Conservation (phyloP, 2,797 vertebrate genomes). For the Odontamblyopus rebecca region DNA sequence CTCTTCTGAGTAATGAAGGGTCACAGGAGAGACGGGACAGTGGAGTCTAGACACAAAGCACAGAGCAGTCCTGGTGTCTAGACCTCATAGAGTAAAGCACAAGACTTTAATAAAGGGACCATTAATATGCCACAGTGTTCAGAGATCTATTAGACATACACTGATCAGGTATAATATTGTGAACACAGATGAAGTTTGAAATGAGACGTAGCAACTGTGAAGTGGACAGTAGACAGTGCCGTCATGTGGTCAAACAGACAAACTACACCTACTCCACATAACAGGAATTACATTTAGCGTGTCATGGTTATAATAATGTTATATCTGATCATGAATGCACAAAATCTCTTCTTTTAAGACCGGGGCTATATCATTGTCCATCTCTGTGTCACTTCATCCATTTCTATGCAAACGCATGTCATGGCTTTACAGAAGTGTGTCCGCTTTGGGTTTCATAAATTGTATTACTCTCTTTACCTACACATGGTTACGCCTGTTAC, state of each 20-base stretch:
- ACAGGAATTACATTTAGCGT: not conserved
- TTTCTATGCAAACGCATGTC: slow-evolving; percentile 80
- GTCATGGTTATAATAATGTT: not conserved
- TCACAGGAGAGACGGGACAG: slow-evolving; percentile 73
- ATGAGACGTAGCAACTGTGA: not conserved
- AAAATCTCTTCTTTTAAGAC: slow-evolving; percentile 27
- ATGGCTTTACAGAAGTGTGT: slow-evolving; percentile 63
- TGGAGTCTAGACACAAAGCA: slow-evolving; percentile 72
- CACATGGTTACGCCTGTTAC: slow-evolving; percentile 63
- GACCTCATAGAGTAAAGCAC: slow-evolving; percentile 72
- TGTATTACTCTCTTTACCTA: slow-evolving; percentile 35
- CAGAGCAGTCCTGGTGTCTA: slow-evolving; percentile 79
- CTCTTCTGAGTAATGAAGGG: slow-evolving; percentile 68
- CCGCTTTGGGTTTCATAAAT: slow-evolving; percentile 15
- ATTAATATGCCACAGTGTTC: slow-evolving; percentile 50
- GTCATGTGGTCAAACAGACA: not conserved
- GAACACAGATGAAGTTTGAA: not conserved
- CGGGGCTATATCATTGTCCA: slow-evolving; percentile 45
- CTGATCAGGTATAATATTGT: slow-evolving; percentile 1
- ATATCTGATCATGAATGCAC: slow-evolving; percentile 19
- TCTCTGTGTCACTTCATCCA: slow-evolving; percentile 41
- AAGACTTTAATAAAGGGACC: slow-evolving; percentile 1
- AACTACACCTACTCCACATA: not conserved
- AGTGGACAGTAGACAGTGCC: not conserved
- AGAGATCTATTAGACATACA: slow-evolving; percentile 42